Evolutionary conservation across 2,888 invertebrate species (phyloP).

Genomic region (Caenorhabditis sulstoni): DNA sequence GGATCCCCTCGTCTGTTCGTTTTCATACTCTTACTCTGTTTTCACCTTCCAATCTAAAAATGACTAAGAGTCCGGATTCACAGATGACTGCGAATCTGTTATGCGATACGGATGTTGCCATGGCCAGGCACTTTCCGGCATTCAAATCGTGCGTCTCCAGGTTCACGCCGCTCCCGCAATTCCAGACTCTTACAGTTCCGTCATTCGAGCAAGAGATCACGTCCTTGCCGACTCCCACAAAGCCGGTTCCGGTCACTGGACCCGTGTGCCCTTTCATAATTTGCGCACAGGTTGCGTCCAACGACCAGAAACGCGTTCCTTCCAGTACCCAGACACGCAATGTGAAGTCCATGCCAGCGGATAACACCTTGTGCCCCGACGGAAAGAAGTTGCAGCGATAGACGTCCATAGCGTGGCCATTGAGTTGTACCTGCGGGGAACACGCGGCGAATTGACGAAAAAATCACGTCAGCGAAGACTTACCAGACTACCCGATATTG

Average conservation of each 20-base stretch:
- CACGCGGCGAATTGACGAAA: not conserved
- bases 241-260: constrained; percentile 85
- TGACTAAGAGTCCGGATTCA: constrained; percentile 5
- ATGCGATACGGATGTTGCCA: constrained; percentile 31
- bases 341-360: constrained; percentile 86
- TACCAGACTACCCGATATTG: too few species aligned
- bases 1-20: too few species aligned
- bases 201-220: constrained; percentile 87
- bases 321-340: constrained; percentile 87
- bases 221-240: constrained; percentile 86
- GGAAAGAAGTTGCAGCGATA: constrained; percentile 87
- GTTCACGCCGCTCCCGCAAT: constrained; percentile 40
- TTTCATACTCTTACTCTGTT: too few species aligned
- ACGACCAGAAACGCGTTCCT: too few species aligned
- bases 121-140: constrained; percentile 62
- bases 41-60: too few species aligned
- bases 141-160: constrained; percentile 54
- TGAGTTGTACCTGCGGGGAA: constrained; percentile 81
- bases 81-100: constrained; percentile 45
- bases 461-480: too few species aligned
- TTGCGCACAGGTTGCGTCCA: too few species aligned
- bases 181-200: constrained; percentile 82
- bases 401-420: constrained; percentile 86
- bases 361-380: constrained; percentile 86
- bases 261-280: constrained; percentile 85